Conservation (phyloP, 2,797 vertebrate species). For the Gambusia yucatana region DNA sequence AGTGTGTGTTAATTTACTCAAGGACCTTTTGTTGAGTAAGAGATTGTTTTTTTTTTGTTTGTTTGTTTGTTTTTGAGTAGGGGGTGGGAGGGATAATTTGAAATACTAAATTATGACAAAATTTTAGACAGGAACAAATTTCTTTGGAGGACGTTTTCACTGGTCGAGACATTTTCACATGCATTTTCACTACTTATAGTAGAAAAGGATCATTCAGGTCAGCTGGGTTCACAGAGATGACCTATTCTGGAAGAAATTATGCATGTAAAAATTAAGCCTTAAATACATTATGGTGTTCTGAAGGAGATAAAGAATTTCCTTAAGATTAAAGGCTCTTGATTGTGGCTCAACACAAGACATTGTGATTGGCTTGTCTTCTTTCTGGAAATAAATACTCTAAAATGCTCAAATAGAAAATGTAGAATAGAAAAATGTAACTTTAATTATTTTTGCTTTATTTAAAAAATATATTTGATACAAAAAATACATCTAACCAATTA, state of each 20-base stretch:
- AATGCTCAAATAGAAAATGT: neutral
- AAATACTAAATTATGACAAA: neutral
- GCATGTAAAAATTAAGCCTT: neutral
- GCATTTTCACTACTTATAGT: neutral
- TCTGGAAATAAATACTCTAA: neutral
- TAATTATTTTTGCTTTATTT: neutral
- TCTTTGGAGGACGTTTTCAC: neutral
- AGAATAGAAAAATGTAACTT: neutral
- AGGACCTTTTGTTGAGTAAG: neutral
- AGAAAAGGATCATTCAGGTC: neutral
- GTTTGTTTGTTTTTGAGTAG: neutral
- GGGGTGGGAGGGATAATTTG: neutral
- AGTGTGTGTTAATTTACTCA: neutral
- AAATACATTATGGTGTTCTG: neutral
- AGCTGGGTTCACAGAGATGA: neutral
- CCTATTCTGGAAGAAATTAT: neutral
- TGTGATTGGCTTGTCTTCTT: neutral
- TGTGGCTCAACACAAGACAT: neutral
- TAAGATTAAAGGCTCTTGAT: neutral
- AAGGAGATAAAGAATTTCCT: neutral
- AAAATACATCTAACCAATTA: neutral
- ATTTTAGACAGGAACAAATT: neutral
- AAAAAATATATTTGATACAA: neutral
- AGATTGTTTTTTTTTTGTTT: neutral
- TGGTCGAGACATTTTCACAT: neutral